A percentile compares a stretch with the other conserved stretches of the same genome.
phyloP scores from a whole-genome alignment of 1,140 invertebrate genomes.

The Aleiodes sp. region DNA sequence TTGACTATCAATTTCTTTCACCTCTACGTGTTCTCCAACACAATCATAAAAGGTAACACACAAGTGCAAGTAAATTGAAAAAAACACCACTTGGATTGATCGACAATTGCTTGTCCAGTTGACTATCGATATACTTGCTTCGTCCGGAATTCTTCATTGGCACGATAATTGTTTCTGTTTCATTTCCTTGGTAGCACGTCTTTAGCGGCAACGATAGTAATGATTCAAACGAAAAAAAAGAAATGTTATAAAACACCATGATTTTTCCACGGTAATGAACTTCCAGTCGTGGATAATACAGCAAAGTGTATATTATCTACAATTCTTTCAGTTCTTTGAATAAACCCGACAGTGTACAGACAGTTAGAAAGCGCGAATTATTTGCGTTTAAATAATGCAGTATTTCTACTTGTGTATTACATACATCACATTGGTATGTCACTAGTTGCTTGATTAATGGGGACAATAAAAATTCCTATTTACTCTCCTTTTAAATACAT shows the following conservation, averaged over 20 bases:
- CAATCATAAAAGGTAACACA: no score
- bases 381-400: constrained; percentile 9
- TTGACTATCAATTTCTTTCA: no score
- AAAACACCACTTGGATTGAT: no score
- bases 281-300: neutral
- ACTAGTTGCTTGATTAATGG: constrained; percentile 10
- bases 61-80: no score
- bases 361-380: constrained; percentile 17
- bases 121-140: no score
- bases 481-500: constrained; percentile 14
- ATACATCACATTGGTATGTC: constrained; percentile 9
- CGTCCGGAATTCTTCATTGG: constrained; percentile 1
- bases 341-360: constrained; percentile 7
- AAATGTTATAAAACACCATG: constrained; percentile 1
- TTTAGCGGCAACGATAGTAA: neutral
- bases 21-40: no score
- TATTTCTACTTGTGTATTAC: neutral
- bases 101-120: no score
- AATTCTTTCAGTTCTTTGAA: constrained; percentile 5
- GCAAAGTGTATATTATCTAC: neutral
- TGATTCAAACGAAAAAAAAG: neutral
- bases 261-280: constrained; percentile 14
- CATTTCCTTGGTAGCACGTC: neutral
- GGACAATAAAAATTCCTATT: constrained; percentile 1
- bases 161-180: neutral